A percentile compares a stretch with the other conserved stretches of the same genome.
Conservation (phyloP, 2,888 invertebrate species). For the Pasiphila rectangulata region DNA sequence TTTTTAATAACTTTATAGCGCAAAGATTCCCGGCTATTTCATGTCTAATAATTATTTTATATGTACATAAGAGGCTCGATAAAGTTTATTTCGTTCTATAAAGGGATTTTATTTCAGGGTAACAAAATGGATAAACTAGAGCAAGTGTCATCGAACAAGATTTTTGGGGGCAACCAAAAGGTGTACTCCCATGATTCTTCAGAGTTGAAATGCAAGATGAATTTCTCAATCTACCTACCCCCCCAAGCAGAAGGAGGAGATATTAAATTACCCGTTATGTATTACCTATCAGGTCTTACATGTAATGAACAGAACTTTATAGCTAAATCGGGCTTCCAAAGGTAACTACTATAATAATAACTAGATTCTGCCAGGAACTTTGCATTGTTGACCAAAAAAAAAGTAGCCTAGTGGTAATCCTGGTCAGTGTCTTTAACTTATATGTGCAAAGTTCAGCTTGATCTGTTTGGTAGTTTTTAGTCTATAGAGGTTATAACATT, state of each 20-base stretch:
- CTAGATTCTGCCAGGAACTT: too few relatives aligned
- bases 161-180: slow-evolving; percentile 92
- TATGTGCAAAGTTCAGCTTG: too few relatives aligned
- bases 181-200: slow-evolving; percentile 90
- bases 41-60: too few relatives aligned
- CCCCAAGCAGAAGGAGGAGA: slow-evolving; percentile 84
- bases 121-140: slow-evolving; percentile 74
- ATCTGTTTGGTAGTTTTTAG: too few relatives aligned
- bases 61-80: not conserved
- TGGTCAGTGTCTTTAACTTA: too few relatives aligned
- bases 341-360: slow-evolving; percentile 46
- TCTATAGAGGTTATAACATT: too few relatives aligned
- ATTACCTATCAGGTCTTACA: slow-evolving; percentile 94
- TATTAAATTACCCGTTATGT: slow-evolving; percentile 88
- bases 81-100: not conserved
- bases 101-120: not conserved
- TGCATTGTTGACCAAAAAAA: too few relatives aligned
- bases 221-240: slow-evolving; percentile 95
- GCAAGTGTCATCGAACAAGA: slow-evolving; percentile 84
- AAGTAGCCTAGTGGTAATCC: too few relatives aligned
- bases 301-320: slow-evolving; percentile 98
- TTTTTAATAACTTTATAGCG: too few relatives aligned
- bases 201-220: slow-evolving; percentile 93
- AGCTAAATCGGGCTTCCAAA: slow-evolving; percentile 96
- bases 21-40: too few relatives aligned